Conservation (phyloP, 2,797 vertebrate genomes). For the Sebastes minor region DNA sequence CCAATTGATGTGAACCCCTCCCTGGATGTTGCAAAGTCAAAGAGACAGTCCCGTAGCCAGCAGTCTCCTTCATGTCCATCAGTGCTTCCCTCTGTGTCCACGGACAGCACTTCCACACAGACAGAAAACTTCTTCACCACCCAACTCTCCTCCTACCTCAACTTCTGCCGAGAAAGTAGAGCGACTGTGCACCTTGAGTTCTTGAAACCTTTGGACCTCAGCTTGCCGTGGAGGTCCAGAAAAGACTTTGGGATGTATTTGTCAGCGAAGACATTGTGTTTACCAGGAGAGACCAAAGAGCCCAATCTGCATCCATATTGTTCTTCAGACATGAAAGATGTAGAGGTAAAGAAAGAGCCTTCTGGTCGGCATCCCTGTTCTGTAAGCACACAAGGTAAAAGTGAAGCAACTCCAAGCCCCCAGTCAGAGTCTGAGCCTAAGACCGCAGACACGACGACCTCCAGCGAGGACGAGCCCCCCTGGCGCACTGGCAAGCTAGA, state of each 20-base stretch:
- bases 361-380: background rate
- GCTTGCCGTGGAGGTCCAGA: conserved; percentile 69
- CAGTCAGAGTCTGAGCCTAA: conserved; percentile 42
- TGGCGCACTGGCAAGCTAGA: conserved; percentile 51
- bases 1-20: background rate
- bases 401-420: background rate
- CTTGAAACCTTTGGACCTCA: conserved; percentile 76
- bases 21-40: background rate
- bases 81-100: background rate
- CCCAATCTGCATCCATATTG: background rate
- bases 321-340: background rate
- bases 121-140: conserved; percentile 83
- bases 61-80: background rate
- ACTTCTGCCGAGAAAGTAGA: conserved; percentile 47
- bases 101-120: conserved; percentile 71
- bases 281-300: background rate
- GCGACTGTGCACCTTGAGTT: background rate
- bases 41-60: background rate
- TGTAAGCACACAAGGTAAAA: background rate
- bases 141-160: conserved; percentile 58
- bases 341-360: background rate
- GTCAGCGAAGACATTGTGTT: background rate
- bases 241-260: background rate
- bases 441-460: conserved; percentile 43
- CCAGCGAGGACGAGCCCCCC: conserved; percentile 71